Evolutionary conservation across 2,113 vertebrate genomes (phyloP).

Genomic region (Peucedramus taeniatus): DNA sequence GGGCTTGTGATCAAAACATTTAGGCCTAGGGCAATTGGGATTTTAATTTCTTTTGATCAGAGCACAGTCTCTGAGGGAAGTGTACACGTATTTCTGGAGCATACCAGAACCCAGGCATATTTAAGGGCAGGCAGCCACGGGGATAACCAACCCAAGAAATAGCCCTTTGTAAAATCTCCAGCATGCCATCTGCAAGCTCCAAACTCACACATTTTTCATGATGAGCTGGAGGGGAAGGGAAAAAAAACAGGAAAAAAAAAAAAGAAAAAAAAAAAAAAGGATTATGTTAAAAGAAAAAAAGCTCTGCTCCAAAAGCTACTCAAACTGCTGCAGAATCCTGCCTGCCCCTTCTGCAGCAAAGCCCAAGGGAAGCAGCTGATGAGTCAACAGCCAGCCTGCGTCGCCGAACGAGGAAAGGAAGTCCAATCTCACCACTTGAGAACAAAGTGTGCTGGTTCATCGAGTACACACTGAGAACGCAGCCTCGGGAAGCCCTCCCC

Average conservation of each 20-base stretch:
- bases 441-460: constrained; percentile 41
- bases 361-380: constrained; percentile 54
- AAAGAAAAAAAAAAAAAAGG: not conserved
- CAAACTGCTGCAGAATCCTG: constrained; percentile 39
- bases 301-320: constrained; percentile 12
- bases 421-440: not conserved
- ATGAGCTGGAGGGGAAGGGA: not conserved
- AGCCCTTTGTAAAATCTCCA: not conserved
- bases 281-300: not conserved
- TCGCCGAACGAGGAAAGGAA: not conserved
- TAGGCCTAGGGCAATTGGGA: not conserved
- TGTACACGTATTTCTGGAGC: not conserved
- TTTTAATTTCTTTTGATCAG: not conserved
- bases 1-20: not conserved
- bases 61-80: not conserved
- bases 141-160: not conserved
- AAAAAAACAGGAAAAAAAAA: not conserved
- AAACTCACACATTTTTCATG: not conserved
- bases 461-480: not conserved
- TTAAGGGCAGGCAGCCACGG: not conserved
- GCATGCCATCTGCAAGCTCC: not conserved
- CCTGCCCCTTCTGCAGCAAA: constrained; percentile 52
- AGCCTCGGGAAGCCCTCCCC: not conserved
- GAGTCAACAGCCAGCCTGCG: constrained; percentile 53
- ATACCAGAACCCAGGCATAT: not conserved